Base-by-base conservation (phyloP, 2,888 invertebrate genomes). In the Aquatica leii region DNA sequence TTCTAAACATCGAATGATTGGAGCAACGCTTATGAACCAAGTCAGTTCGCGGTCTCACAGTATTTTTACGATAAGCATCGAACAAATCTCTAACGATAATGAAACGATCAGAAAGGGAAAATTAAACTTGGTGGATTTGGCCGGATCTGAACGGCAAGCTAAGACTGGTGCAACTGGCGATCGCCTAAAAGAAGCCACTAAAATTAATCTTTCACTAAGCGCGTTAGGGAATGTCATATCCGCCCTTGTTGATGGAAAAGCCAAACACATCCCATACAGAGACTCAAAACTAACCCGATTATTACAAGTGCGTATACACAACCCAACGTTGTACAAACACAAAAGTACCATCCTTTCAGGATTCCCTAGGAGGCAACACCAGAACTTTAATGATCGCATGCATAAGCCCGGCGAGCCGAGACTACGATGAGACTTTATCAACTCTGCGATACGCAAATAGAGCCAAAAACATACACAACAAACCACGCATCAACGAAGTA, bases 151-250 rank as follows among this genome's bases (percentile, higher is more conserved):
- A 76, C 81, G 95, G 62, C 95, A 95, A 79, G 86, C 89, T 1
- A 93, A 95, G 80, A 86, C 86, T 73, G 94, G 93, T n/a, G 93
- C 95, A 0, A 90, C 90, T 5, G 95, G 95, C 0, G 92, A 93
- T 66, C 83, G 95, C 11, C 82, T 95, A 21, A 94, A 92, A 75
- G 95, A 95, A 81, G 95, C 94, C 0, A 93, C 93, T 0, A 95
- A 94, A 82, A 95, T 95, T 62, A 95, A 95, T 82, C 80, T 95
- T 52, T 94, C 93, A 0, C 82, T 95, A 21, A 94, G 94, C 9
- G 95, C 95, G 0, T 82, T 95, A 50, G 95, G 93, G 1, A 95
- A 95, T 78, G 95, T 95, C 0, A 95, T 95, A 68, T 94, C 94
- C 0, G 94, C 94, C 0, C 80, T 95, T 55, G 94, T 90, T 48